phyloP scores from a whole-genome alignment of 2,113 vertebrate species.

The Alligator mississippiensis region DNA sequence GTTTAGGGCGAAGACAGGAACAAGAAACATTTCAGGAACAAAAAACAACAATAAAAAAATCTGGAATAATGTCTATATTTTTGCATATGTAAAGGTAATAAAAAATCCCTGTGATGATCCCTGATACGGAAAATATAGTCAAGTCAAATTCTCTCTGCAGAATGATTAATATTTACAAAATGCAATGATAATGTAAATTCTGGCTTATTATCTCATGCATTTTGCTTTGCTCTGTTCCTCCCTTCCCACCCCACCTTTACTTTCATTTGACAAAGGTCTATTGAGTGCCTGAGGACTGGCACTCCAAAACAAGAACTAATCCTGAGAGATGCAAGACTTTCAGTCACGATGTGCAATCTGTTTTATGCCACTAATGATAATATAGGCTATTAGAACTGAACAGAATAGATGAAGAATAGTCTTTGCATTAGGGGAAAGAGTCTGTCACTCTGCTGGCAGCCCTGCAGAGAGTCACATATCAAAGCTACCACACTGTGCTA shows the following conservation, averaged over 20 bases:
- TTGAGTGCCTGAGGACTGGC: not conserved
- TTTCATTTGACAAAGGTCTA: conserved; percentile 6
- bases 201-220: not conserved
- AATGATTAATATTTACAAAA: not conserved
- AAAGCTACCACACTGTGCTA: conserved; percentile 73
- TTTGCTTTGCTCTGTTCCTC: not conserved
- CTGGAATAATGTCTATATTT: not conserved
- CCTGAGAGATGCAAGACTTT: conserved; percentile 24
- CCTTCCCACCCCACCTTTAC: not conserved
- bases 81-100: not conserved
- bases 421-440: conserved; percentile 62
- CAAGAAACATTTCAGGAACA: not conserved
- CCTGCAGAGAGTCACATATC: conserved; percentile 61
- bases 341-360: not conserved
- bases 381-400: conserved; percentile 58
- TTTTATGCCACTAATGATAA: conserved; percentile 51
- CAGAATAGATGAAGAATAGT: conserved; percentile 58
- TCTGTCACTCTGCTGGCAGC: conserved; percentile 72
- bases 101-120: not conserved
- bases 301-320: conserved; percentile 3
- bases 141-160: not conserved
- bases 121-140: not conserved
- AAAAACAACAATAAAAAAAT: not conserved
- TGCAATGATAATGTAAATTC: not conserved
- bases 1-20: not conserved